Percentiles rank a stretch among this genome's conserved stretches.
Conservation (phyloP, 1,140 invertebrate genomes). For the Sinella curviseta region DNA sequence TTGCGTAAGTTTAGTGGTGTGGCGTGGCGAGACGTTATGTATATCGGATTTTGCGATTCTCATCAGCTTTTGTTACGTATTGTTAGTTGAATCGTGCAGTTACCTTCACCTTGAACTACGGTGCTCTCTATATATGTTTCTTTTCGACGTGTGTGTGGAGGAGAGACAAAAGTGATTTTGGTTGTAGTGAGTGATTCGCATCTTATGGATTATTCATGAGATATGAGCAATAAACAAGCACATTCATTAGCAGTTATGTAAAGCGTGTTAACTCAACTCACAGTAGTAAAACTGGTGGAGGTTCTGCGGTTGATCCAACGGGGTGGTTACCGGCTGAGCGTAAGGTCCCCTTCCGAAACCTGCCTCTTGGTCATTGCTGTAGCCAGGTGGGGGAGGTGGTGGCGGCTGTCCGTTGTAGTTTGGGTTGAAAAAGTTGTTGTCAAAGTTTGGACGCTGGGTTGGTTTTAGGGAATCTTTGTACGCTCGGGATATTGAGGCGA, state of each 20-base stretch:
- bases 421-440: conserved; percentile 8
- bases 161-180: no score
- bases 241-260: background rate
- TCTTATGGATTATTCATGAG: background rate
- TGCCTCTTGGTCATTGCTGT: background rate
- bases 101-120: no score
- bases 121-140: no score
- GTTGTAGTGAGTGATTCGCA: no score
- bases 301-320: background rate
- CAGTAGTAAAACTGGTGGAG: conserved; percentile 32
- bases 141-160: no score
- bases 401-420: background rate
- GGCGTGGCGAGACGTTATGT: no score
- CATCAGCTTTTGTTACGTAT: no score
- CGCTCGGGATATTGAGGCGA: background rate
- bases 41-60: no score
- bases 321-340: background rate
- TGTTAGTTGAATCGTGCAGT: no score
- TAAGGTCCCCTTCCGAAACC: background rate
- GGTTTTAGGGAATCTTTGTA: background rate
- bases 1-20: no score
- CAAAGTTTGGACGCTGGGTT: background rate
- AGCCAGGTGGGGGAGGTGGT: background rate
- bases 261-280: conserved; percentile 24
- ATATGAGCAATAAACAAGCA: background rate